phyloP scores from a whole-genome alignment of 2,113 vertebrate genomes.

The Limnothrissa miodon region DNA sequence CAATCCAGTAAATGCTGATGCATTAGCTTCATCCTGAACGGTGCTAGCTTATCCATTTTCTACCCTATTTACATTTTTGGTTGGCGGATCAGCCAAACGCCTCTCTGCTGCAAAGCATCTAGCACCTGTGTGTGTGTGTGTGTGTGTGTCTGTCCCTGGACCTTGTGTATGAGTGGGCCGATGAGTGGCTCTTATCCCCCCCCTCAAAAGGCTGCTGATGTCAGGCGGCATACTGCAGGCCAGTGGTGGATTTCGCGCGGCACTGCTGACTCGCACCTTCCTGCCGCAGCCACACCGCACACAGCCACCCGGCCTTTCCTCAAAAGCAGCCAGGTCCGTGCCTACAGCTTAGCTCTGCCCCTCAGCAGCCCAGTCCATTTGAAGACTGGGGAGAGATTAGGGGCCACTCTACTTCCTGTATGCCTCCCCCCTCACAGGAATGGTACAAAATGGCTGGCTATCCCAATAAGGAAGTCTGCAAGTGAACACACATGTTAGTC shows the following conservation, averaged over 20 bases:
- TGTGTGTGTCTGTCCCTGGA: neutral
- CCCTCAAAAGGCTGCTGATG: neutral
- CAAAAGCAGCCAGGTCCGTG: neutral
- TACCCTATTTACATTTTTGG: neutral
- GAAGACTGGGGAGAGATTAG: neutral
- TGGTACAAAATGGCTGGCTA: neutral
- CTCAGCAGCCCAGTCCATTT: neutral
- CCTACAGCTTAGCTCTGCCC: neutral
- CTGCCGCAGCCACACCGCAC: neutral
- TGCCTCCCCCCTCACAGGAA: neutral
- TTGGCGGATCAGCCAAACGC: neutral
- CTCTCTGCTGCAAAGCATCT: neutral
- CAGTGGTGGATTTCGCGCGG: conserved; percentile 57
- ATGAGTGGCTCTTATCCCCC: neutral
- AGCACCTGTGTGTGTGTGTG: neutral
- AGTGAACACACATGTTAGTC: neutral
- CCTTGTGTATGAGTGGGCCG: neutral
- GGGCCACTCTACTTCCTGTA: neutral
- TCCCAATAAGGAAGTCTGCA: neutral
- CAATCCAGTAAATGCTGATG: neutral
- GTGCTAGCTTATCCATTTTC: neutral
- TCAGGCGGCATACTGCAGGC: conserved; percentile 51
- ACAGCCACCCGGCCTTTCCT: conserved; percentile 16
- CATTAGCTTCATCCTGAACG: neutral
- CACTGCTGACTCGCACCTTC: conserved; percentile 29